A percentile compares a stretch with the other conserved stretches of the same genome.
Evolutionary conservation across 2,797 vertebrate species (phyloP).

Genomic region (Buphagus erythrorhynchus): DNA sequence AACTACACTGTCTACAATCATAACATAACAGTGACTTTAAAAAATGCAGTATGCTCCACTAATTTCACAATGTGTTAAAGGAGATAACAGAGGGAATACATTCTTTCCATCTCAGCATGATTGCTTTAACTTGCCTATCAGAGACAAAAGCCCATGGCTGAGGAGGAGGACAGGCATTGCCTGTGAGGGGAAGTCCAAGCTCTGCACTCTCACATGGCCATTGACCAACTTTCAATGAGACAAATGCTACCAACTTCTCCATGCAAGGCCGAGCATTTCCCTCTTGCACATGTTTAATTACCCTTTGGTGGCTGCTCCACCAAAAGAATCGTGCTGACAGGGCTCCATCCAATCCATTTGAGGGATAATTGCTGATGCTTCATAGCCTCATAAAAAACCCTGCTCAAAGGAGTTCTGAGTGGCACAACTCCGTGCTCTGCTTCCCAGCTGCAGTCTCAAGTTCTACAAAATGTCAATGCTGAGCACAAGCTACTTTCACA

Average conservation of each 20-base stretch:
- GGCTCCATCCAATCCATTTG: not conserved
- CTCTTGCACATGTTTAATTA: not conserved
- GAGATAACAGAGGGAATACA: slow-evolving; percentile 53
- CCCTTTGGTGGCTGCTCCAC: not conserved
- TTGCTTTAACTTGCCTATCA: not conserved
- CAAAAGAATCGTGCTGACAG: not conserved
- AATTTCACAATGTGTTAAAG: slow-evolving; percentile 67
- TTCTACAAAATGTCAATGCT: not conserved
- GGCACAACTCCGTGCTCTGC: not conserved
- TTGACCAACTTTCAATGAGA: not conserved
- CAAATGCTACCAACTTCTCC: not conserved
- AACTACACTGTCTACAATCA: slow-evolving; percentile 55
- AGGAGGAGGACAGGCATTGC: not conserved
- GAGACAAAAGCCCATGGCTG: not conserved
- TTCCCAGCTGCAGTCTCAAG: not conserved
- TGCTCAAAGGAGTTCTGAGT: not conserved
- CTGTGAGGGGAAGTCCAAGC: not conserved
- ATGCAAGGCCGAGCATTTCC: not conserved
- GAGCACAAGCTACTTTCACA: slow-evolving; percentile 13
- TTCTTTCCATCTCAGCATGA: not conserved
- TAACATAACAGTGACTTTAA: slow-evolving; percentile 63
- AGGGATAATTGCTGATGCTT: not conserved
- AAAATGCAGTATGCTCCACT: slow-evolving; percentile 59
- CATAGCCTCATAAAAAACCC: not conserved
- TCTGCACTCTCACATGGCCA: not conserved